These are phyloP conservation scores for Neodiprion virginianus DNA, from an alignment of 1,140 invertebrate species.

Conservation along the genomic window DNA sequence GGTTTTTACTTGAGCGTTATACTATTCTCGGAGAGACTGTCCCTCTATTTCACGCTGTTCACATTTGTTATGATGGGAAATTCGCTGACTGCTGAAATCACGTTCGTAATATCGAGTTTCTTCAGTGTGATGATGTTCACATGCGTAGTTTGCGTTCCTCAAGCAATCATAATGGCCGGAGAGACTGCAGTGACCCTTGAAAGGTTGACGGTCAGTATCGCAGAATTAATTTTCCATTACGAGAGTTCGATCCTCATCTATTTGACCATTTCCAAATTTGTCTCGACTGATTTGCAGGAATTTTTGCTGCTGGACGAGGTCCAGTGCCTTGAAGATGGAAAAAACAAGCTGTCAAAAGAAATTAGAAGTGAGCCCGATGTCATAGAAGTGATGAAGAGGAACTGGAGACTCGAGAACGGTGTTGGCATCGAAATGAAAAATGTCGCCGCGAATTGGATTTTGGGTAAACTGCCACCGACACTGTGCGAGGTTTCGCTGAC, in stretches of 20 bases:
- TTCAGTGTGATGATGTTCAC: constrained; percentile 71
- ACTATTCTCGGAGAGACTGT: constrained; percentile 75
- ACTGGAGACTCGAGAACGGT: background rate
- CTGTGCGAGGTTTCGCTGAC: constrained; percentile 70
- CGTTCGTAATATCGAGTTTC: constrained; percentile 69
- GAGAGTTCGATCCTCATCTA: background rate
- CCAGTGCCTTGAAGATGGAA: background rate
- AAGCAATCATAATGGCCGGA: constrained; percentile 71
- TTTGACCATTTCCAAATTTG: too few species aligned
- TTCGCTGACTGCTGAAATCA: constrained; percentile 71
- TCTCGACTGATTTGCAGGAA: too few species aligned
- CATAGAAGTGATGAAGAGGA: background rate
- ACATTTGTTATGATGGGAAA: constrained; percentile 73
- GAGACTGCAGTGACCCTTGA: constrained; percentile 74
- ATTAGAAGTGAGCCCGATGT: background rate
- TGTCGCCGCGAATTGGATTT: constrained; percentile 55
- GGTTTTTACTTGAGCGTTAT: constrained; percentile 74
- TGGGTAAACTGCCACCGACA: constrained; percentile 48
- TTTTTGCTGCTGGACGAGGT: too few species aligned
- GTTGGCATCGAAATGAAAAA: constrained; percentile 18
- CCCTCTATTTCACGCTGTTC: constrained; percentile 76
- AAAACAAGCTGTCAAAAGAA: background rate
- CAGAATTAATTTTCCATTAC: background rate
- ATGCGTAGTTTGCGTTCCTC: constrained; percentile 75
- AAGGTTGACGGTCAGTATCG: constrained; percentile 54